phyloP scores from a whole-genome alignment of 2,113 vertebrate genomes.

The Brevimyrus niger region DNA sequence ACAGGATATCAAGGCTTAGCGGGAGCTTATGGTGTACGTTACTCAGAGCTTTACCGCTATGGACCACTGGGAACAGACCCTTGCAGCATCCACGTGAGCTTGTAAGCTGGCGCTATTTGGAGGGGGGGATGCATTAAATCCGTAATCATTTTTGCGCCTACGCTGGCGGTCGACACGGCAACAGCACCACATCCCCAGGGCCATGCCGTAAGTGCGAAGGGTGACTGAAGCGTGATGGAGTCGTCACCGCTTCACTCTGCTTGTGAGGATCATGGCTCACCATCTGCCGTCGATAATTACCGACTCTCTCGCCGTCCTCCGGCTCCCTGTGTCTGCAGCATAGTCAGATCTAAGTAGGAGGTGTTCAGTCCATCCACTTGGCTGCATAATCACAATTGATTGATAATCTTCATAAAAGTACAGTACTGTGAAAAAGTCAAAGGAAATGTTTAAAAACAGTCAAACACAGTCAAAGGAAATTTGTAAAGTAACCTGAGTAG shows the following conservation, averaged over 20 bases:
- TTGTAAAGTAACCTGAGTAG: not conserved
- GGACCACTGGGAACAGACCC: not conserved
- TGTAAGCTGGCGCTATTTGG: too few species aligned
- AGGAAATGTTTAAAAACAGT: not conserved
- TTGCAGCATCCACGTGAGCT: not conserved
- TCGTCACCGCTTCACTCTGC: not conserved
- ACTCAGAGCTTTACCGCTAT: not conserved
- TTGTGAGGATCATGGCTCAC: slow-evolving; percentile 2
- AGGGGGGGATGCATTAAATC: not conserved
- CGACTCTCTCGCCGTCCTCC: not conserved
- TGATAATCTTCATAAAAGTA: not conserved
- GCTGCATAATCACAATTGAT: not conserved
- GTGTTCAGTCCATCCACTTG: not conserved
- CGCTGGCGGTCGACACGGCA: not conserved
- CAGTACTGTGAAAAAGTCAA: not conserved
- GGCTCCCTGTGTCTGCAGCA: not conserved
- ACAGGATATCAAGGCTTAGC: not conserved
- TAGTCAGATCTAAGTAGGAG: not conserved
- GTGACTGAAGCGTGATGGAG: slow-evolving; percentile 10
- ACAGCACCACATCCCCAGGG: not conserved
- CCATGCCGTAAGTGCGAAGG: not conserved
- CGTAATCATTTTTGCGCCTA: not conserved
- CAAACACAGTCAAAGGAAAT: not conserved
- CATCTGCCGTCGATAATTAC: slow-evolving; percentile 7
- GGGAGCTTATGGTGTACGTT: not conserved